A percentile compares a stretch with the other conserved stretches of the same genome.
phyloP scores from a whole-genome alignment of 1,140 invertebrate genomes.

The Neoseiulus cucumeris region DNA sequence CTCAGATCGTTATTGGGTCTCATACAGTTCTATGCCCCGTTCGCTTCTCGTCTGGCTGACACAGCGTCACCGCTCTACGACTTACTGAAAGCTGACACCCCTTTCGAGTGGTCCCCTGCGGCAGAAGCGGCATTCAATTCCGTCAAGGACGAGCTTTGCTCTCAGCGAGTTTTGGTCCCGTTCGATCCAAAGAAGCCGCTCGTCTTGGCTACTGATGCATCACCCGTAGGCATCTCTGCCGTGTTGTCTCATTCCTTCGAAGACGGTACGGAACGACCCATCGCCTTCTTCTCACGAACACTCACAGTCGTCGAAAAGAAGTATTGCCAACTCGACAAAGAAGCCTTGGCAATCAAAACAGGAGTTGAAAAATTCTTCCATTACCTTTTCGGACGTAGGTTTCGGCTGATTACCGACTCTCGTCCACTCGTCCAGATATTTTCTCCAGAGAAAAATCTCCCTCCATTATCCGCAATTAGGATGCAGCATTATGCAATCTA shows the following conservation, averaged over 20 bases:
- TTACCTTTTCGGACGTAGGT: conserved; percentile 31
- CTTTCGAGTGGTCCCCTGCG: background rate
- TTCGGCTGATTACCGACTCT: conserved; percentile 31
- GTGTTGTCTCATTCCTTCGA: conserved; percentile 28
- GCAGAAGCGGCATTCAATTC: background rate
- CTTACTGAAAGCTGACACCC: conserved; percentile 18
- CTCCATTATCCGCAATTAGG: conserved; percentile 22
- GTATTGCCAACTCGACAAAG: conserved; percentile 34
- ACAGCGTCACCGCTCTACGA: conserved; percentile 25
- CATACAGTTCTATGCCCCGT: conserved; percentile 28
- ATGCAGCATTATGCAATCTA: conserved; percentile 27
- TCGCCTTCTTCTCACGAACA: conserved; percentile 30
- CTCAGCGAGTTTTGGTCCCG: no score
- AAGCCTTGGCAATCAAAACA: no score
- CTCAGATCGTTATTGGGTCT: conserved; percentile 14
- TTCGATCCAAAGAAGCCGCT: background rate
- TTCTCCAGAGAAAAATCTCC: conserved; percentile 20
- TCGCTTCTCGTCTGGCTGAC: conserved; percentile 26
- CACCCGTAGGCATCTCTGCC: conserved; percentile 29
- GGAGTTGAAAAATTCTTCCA: conserved; percentile 33
- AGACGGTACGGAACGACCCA: conserved; percentile 27
- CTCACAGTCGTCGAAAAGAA: conserved; percentile 29
- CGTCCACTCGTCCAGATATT: conserved; percentile 31
- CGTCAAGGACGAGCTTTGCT: background rate
- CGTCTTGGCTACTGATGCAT: conserved; percentile 27